phyloP scores from a whole-genome alignment of 2,888 invertebrate genomes.

The Papilio protenor region DNA sequence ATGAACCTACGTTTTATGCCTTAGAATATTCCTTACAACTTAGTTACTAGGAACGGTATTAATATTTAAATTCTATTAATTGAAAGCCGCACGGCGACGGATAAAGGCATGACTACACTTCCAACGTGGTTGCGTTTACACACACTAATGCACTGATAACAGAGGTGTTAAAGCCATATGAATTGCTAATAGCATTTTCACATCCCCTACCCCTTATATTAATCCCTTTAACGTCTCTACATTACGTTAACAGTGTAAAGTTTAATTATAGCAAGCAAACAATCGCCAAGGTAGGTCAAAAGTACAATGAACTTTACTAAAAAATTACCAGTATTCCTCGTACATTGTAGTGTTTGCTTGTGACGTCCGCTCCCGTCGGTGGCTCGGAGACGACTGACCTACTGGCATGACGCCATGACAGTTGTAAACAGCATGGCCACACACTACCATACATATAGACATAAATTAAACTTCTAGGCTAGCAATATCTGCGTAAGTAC shows the following conservation, averaged over 20 bases:
- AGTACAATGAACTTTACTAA: slow-evolving; percentile 8
- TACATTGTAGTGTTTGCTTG: too few species aligned
- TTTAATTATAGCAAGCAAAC: slow-evolving; percentile 32
- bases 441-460: too few species aligned
- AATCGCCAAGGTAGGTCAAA: slow-evolving; percentile 13
- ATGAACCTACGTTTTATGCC: background rate
- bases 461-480: too few species aligned
- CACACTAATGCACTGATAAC: slow-evolving; percentile 39
- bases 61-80: slow-evolving; percentile 27
- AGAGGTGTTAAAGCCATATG: slow-evolving; percentile 44
- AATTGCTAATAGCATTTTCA: slow-evolving; percentile 41
- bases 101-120: slow-evolving; percentile 17
- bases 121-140: slow-evolving; percentile 18
- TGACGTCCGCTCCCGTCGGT: too few species aligned
- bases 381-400: too few species aligned
- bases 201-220: slow-evolving; percentile 32
- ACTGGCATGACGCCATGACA: too few species aligned
- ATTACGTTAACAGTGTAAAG: slow-evolving; percentile 11
- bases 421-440: too few species aligned
- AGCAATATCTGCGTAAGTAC: too few species aligned
- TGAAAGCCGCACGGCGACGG: slow-evolving; percentile 14
- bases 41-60: background rate
- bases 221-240: slow-evolving; percentile 36
- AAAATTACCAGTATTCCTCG: background rate
- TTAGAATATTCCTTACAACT: background rate